phyloP scores from a whole-genome alignment of 1,140 invertebrate species.

The Bombus sylvicola region DNA sequence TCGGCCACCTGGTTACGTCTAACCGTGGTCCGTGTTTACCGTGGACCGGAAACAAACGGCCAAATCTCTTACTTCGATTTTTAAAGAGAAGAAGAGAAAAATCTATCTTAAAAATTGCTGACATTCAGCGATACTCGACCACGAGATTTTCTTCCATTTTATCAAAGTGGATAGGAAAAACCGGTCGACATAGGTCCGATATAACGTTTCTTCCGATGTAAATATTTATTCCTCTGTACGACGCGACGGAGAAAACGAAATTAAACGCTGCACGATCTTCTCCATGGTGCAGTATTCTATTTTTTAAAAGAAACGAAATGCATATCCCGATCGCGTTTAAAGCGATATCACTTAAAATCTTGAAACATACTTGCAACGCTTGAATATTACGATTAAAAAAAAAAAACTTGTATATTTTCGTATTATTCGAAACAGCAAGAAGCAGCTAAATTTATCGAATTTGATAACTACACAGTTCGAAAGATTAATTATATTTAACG shows the following conservation, averaged over 20 bases:
- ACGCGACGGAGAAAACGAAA: neutral
- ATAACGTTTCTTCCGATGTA: neutral
- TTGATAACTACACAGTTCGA: no score
- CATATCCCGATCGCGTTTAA: neutral
- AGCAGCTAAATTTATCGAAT: no score
- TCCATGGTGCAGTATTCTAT: no score
- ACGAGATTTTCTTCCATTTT: neutral
- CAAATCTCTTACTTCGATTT: constrained; percentile 19
- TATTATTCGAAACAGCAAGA: neutral
- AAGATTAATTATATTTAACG: no score
- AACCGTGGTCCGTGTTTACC: neutral
- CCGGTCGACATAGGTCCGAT: no score
- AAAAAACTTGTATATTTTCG: neutral
- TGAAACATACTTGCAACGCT: neutral
- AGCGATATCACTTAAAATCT: neutral
- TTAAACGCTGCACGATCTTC: neutral
- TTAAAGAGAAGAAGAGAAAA: neutral
- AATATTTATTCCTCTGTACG: neutral
- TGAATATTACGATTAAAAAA: no score
- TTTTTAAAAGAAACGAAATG: neutral
- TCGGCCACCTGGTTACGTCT: constrained; percentile 15
- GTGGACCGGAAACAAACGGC: neutral
- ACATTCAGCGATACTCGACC: neutral
- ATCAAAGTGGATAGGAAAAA: neutral
- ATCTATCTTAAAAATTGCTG: constrained; percentile 3